Conservation (phyloP, 2,888 invertebrate species). For the Cynaeus angustus region DNA sequence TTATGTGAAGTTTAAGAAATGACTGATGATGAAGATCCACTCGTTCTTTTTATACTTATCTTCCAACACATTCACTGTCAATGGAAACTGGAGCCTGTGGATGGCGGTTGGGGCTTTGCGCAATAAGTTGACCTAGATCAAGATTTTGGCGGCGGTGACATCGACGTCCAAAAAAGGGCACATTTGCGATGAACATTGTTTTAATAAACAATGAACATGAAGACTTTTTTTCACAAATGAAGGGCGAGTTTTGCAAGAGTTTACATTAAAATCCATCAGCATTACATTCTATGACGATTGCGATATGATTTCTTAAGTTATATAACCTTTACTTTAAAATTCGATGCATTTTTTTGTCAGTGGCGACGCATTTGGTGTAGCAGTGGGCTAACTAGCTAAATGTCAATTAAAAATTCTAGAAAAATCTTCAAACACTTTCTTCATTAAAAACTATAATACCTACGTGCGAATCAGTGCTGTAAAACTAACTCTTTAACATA, state of each 20-base stretch:
- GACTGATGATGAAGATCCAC: conserved; percentile 33
- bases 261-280: conserved; percentile 10
- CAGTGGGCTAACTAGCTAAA: no score
- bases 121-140: conserved; percentile 43
- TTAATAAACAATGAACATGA: conserved; percentile 1
- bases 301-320: conserved; percentile 29
- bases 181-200: neutral
- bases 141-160: conserved; percentile 7
- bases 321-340: conserved; percentile 18
- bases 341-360: conserved; percentile 11
- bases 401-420: no score
- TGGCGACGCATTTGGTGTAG: no score
- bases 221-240: conserved; percentile 18
- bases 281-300: conserved; percentile 22
- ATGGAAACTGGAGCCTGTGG: conserved; percentile 35
- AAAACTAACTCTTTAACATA: no score
- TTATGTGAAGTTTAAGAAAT: conserved; percentile 16
- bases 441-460: no score
- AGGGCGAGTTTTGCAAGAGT: conserved; percentile 4
- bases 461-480: no score
- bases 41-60: conserved; percentile 40
- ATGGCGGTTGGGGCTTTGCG: conserved; percentile 28
- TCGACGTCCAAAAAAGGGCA: conserved; percentile 19
- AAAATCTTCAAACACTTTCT: no score
- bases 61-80: conserved; percentile 40